Conservation (phyloP, 2,113 vertebrate species). For the Choloepus hoffmanni region DNA sequence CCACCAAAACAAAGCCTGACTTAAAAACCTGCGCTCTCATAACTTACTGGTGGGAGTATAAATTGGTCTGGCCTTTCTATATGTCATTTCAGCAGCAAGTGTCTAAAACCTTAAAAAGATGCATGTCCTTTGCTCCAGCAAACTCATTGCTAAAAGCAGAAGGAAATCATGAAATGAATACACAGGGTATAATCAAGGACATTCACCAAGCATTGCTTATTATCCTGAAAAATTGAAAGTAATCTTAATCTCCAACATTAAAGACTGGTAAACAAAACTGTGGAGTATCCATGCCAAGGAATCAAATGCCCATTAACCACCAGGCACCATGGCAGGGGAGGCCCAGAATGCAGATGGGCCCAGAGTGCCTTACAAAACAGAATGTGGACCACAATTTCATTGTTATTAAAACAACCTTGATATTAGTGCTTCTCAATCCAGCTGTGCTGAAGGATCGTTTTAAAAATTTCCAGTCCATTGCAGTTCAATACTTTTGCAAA, state of each 20-base stretch:
- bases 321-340: not conserved
- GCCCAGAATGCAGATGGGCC: rapidly evolving
- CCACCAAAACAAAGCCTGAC: not conserved
- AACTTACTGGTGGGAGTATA: not conserved
- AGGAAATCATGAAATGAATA: not conserved
- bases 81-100: not conserved
- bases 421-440: not conserved
- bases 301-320: not conserved
- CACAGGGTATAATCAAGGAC: not conserved
- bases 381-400: not conserved
- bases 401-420: not conserved
- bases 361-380: not conserved
- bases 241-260: not conserved
- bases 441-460: not conserved
- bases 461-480: not conserved
- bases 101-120: not conserved
- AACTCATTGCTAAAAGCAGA: not conserved
- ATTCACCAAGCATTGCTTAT: not conserved
- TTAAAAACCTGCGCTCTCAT: not conserved
- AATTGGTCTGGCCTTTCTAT: not conserved
- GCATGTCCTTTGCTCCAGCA: not conserved
- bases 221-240: not conserved
- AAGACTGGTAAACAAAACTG: not conserved
- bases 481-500: not conserved
- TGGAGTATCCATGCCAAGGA: rapidly evolving